Evolutionary conservation across 2,888 invertebrate genomes (phyloP).

Genomic region (Synergus gifuensis): DNA sequence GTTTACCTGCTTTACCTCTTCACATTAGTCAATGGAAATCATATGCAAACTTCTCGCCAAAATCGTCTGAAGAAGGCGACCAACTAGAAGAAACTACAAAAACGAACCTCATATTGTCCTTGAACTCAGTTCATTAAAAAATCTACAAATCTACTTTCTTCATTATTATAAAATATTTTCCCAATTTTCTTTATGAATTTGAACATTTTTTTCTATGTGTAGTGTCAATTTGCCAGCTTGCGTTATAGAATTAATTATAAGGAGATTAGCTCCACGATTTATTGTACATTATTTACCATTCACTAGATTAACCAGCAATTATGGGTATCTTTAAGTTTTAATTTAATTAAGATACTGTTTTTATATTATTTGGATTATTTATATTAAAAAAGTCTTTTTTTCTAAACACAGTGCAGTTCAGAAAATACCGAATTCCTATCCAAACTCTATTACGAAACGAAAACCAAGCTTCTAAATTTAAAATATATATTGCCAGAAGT

Average conservation of each 20-base stretch:
- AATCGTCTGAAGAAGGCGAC: not conserved
- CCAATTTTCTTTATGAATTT: not conserved
- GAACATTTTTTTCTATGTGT: not conserved
- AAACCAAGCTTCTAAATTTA: not conserved
- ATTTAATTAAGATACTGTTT: constrained; percentile 42
- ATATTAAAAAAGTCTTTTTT: constrained; percentile 61
- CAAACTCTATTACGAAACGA: not conserved
- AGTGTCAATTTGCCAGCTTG: not conserved
- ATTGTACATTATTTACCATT: constrained; percentile 47
- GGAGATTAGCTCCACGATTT: not conserved
- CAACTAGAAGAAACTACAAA: not conserved
- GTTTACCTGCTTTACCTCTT: not conserved
- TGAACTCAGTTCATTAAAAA: not conserved
- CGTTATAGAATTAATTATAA: not conserved
- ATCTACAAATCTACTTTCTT: not conserved
- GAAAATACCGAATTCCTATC: not conserved
- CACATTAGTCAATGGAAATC: not conserved
- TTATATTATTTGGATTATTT: constrained; percentile 65
- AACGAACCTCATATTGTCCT: not conserved
- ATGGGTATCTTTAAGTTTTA: constrained; percentile 32
- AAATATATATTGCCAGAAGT: not conserved
- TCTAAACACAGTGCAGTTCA: constrained; percentile 17
- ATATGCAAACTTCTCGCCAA: not conserved
- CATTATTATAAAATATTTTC: not conserved
- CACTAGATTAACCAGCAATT: constrained; percentile 1